Percentiles rank a stretch among this genome's conserved stretches.
phyloP scores from a whole-genome alignment of 1,140 invertebrate genomes.

The Caerostris darwini region DNA sequence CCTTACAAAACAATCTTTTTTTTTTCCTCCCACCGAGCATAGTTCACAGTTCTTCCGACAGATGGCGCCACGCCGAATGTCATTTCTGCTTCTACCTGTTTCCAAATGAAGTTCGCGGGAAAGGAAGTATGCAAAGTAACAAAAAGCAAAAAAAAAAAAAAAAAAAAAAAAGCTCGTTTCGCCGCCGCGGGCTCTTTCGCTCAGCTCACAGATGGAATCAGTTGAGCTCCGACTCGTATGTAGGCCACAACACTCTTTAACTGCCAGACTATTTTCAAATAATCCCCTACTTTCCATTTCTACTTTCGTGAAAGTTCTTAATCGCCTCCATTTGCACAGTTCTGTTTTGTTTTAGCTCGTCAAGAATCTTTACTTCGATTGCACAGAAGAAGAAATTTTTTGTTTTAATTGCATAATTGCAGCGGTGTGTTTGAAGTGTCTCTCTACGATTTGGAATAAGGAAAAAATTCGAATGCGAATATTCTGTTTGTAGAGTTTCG shows the following conservation, averaged over 20 bases:
- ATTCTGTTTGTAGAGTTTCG: background rate
- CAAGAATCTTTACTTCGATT: no score
- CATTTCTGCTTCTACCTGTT: background rate
- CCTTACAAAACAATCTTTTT: no score
- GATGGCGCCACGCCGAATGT: background rate
- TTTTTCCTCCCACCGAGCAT: no score
- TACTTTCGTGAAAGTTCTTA: background rate
- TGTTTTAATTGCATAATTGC: no score
- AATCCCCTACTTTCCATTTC: background rate
- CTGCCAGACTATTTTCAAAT: background rate
- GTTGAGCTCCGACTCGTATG: background rate
- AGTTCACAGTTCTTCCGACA: background rate
- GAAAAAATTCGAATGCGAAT: no score
- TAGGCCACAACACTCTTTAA: background rate
- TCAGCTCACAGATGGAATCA: background rate
- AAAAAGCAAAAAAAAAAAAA: background rate
- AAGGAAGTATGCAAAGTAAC: background rate
- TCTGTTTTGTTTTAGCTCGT: no score
- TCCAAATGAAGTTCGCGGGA: constrained; percentile 3
- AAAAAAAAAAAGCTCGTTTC: background rate
- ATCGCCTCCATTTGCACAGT: no score
- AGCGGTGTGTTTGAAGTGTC: no score
- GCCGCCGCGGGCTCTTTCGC: background rate
- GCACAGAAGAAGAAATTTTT: no score
- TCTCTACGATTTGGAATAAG: no score